phyloP scores from a whole-genome alignment of 1,140 invertebrate genomes.

The Tenebrio molitor region DNA sequence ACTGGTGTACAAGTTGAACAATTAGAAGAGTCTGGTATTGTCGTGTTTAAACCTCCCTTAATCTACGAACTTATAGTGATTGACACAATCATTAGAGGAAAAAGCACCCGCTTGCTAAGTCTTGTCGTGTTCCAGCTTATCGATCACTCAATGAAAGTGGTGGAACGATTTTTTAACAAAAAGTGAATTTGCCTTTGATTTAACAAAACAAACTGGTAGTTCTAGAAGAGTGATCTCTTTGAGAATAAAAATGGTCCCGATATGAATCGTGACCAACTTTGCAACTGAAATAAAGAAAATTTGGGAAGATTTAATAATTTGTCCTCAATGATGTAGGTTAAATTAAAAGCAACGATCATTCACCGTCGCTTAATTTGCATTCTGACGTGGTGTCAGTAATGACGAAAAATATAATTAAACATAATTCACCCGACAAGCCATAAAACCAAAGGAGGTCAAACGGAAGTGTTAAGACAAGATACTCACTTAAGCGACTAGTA shows the following conservation, averaged over 20 bases:
- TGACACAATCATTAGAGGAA: conserved; percentile 44
- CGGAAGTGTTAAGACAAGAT: conserved; percentile 33
- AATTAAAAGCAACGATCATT: neutral
- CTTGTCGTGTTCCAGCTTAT: conserved; percentile 33
- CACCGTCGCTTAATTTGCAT: conserved; percentile 11
- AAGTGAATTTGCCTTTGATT: conserved; percentile 1
- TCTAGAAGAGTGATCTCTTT: too few relatives aligned
- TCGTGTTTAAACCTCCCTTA: conserved; percentile 22
- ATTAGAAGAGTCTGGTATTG: neutral
- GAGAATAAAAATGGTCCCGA: too few relatives aligned
- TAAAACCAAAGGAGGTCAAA: conserved; percentile 27
- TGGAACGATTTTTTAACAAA: neutral
- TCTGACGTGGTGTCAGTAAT: neutral
- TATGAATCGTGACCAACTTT: too few relatives aligned
- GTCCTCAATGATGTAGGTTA: neutral
- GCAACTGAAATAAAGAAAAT: too few relatives aligned
- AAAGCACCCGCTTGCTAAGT: conserved; percentile 41
- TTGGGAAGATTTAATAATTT: neutral
- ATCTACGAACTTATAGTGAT: conserved; percentile 37
- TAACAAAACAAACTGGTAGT: too few relatives aligned
- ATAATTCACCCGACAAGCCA: conserved; percentile 10
- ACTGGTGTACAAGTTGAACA: neutral
- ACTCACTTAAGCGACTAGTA: conserved; percentile 34
- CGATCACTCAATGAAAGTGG: conserved; percentile 24
- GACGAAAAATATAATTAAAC: conserved; percentile 18